Evolutionary conservation across 2,113 vertebrate genomes (phyloP), one percentile per base, ranked within the genome.

Genomic region (Ptilorrhoa leucosticta): DNA sequence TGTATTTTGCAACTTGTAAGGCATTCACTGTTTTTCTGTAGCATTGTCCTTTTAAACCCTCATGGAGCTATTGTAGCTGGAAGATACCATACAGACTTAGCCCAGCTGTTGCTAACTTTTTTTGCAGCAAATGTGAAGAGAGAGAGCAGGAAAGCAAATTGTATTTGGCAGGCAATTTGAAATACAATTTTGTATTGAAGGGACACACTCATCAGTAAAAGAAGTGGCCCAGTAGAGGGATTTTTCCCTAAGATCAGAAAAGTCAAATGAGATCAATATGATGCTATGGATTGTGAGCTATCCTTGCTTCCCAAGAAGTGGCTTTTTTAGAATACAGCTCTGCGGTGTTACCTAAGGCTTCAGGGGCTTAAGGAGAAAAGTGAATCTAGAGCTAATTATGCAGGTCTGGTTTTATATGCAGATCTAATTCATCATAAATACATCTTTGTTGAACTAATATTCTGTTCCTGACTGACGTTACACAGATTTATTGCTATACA

Each of bases 191-290:
- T 70, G 11, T 75, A 7, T 63, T 73, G 66, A 93, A 77, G 17
- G 12, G 18, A 40, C 24, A 26, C 16, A 58, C 26, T 58, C 14
- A 80, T 40, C 33, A 42, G 7, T 45, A 51, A 76, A 92, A 83
- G 19, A 56, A 65, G 11, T 27, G 61, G 57, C 12, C 40, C 30
- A 71, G 31, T 44, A 47, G 8, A 42, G 4, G 2, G 1, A 0
- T 37, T 68, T 64, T 54, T 64, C 6, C 16, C 76, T 63, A 65
- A 70, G 26, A 91, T 37, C 14, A n/a, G 65, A 85, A 83, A 83
- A 28, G 11, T 21, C 31, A 60, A 9, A 11, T 13, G 54, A 45
- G 14, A 70, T 61, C 27, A 54, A 22, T 57, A 63, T 47, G 45
- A 17, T 71, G 35, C 19, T 60, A 27, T 63, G 53, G 58, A 61